These are phyloP conservation scores for Xiphophorus birchmanni DNA, from an alignment of 2,797 vertebrate genomes.

Conservation along the genomic window DNA sequence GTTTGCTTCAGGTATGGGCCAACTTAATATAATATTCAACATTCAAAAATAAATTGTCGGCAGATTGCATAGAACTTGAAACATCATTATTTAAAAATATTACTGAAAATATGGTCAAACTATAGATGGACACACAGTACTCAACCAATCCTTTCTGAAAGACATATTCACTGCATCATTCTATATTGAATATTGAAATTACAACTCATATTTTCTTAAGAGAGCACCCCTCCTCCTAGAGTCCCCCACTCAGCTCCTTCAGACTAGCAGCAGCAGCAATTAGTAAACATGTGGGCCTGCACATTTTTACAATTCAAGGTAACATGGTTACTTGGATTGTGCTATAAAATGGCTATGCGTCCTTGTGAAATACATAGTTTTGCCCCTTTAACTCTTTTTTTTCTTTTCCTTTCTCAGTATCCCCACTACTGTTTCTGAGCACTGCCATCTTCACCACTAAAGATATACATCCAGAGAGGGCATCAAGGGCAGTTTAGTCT, in stretches of 20 bases:
- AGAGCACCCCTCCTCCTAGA: no score
- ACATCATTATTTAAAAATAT: neutral
- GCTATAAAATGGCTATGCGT: no score
- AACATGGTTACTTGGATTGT: no score
- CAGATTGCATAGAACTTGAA: neutral
- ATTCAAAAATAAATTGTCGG: neutral
- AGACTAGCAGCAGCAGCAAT: no score
- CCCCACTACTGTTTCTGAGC: neutral
- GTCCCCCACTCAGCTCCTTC: no score
- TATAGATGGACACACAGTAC: neutral
- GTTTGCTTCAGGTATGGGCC: constrained; percentile 47
- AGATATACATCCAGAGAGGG: neutral
- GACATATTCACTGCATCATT: neutral
- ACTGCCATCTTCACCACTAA: neutral
- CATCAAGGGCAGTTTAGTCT: neutral
- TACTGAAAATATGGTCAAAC: neutral
- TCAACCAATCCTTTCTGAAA: neutral
- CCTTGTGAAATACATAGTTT: no score
- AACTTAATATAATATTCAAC: constrained; percentile 55
- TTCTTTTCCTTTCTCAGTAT: neutral
- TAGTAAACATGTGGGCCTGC: no score
- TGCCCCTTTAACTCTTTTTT: neutral
- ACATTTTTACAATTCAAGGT: no score
- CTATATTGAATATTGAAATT: neutral
- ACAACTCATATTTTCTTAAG: neutral